phyloP scores from a whole-genome alignment of 2,797 vertebrate species.

The Arrhamphus sclerolepis region DNA sequence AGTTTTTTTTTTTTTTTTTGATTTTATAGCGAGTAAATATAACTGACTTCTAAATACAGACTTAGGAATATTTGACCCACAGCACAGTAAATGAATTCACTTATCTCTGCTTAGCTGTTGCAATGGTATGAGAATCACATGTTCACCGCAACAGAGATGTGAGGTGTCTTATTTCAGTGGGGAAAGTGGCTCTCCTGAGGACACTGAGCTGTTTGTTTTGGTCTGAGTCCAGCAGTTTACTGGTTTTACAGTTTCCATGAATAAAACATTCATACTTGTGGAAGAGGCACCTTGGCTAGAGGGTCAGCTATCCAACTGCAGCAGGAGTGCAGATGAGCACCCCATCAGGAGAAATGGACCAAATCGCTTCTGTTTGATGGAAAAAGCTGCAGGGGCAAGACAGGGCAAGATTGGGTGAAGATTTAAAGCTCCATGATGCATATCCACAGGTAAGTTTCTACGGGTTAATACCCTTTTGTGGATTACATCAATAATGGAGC shows the following conservation, averaged over 20 bases:
- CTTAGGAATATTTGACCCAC: conserved; percentile 5
- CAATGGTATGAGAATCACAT: conserved; percentile 37
- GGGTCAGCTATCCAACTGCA: conserved; percentile 67
- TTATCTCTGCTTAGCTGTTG: conserved; percentile 33
- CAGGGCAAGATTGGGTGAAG: conserved; percentile 54
- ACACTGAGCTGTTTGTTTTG: conserved; percentile 63
- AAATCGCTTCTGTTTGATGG: conserved; percentile 66
- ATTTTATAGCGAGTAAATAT: too few species aligned
- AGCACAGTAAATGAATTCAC: conserved; percentile 30
- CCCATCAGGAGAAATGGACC: conserved; percentile 58
- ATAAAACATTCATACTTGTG: conserved; percentile 69
- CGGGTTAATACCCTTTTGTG: conserved; percentile 63
- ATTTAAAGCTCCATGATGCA: conserved; percentile 67
- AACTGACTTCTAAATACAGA: neutral
- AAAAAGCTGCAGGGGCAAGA: conserved; percentile 70
- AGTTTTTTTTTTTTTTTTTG: too few species aligned
- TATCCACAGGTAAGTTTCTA: conserved; percentile 61
- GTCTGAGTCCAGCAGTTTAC: conserved; percentile 55
- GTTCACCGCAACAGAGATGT: conserved; percentile 34
- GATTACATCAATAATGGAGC: conserved; percentile 71
- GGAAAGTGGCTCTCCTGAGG: conserved; percentile 56
- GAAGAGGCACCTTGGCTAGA: conserved; percentile 60
- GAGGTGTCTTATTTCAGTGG: conserved; percentile 51
- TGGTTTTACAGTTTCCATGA: conserved; percentile 64
- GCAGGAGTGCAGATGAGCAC: conserved; percentile 49